phyloP scores from a whole-genome alignment of 2,888 invertebrate genomes.

The Catocala fraxini region DNA sequence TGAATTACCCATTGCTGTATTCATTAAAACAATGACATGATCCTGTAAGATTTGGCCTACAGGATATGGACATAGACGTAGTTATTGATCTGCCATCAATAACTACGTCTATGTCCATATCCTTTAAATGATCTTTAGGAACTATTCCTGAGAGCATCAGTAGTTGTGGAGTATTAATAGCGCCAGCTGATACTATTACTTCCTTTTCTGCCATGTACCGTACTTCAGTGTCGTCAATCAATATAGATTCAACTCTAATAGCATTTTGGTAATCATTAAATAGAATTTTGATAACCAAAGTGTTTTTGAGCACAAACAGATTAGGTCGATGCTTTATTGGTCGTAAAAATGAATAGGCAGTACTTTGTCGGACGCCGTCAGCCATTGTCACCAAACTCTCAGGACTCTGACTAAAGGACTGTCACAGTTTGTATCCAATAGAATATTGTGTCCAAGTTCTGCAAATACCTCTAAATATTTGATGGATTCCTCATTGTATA shows the following conservation, averaged over 20 bases:
- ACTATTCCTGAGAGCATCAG: slow-evolving; percentile 83
- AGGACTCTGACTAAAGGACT: slow-evolving; percentile 75
- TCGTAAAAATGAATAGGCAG: slow-evolving; percentile 79
- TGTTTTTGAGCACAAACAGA: slow-evolving; percentile 72
- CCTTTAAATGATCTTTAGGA: slow-evolving; percentile 65
- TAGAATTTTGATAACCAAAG: slow-evolving; percentile 78
- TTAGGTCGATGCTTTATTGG: slow-evolving; percentile 60
- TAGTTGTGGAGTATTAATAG: slow-evolving; percentile 79
- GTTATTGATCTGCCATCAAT: no score
- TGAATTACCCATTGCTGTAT: slow-evolving; percentile 45
- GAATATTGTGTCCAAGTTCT: slow-evolving; percentile 70
- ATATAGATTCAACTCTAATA: slow-evolving; percentile 71
- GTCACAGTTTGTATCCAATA: slow-evolving; percentile 68
- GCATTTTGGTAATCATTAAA: slow-evolving; percentile 80
- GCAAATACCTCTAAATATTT: slow-evolving; percentile 65
- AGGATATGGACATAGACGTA: no score
- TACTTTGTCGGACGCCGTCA: slow-evolving; percentile 75
- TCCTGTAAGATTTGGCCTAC: slow-evolving; percentile 81
- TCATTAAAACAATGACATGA: slow-evolving; percentile 63
- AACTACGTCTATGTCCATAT: slow-evolving; percentile 63
- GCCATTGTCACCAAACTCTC: slow-evolving; percentile 76
- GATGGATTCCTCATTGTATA: slow-evolving; percentile 32
- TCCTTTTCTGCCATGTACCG: slow-evolving; percentile 69
- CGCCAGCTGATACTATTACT: slow-evolving; percentile 78
- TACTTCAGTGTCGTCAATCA: slow-evolving; percentile 47